phyloP scores from a whole-genome alignment of 2,113 vertebrate species.

The Puntigrus tetrazona region DNA sequence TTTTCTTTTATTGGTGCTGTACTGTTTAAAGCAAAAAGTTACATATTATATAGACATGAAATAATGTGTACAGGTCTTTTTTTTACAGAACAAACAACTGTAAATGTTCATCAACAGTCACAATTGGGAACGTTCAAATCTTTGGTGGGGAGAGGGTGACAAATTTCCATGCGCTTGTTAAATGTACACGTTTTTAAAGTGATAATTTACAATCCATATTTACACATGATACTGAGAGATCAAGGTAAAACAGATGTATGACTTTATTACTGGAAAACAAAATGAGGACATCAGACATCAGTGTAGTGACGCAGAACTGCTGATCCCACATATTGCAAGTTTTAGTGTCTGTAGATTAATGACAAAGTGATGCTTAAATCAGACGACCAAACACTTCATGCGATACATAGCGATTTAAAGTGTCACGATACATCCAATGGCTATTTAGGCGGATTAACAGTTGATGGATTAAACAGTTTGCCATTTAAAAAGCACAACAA shows the following conservation, averaged over 20 bases:
- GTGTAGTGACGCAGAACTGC: constrained; percentile 8
- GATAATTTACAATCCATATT: constrained; percentile 73
- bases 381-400: background rate
- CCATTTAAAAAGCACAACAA: background rate
- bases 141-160: constrained; percentile 68
- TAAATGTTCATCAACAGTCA: constrained; percentile 58
- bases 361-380: background rate
- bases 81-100: constrained; percentile 61
- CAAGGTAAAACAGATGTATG: constrained; percentile 54
- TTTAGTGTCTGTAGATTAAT: constrained; percentile 16
- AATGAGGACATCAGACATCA: constrained; percentile 16
- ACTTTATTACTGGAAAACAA: constrained; percentile 28
- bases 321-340: constrained; percentile 20
- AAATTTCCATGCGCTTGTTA: constrained; percentile 58
- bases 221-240: constrained; percentile 63
- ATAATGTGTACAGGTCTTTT: constrained; percentile 52
- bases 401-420: background rate
- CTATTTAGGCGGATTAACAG: background rate
- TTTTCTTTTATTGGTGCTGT: constrained; percentile 69
- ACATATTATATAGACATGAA: constrained; percentile 65
- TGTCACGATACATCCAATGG: background rate
- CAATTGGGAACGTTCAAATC: constrained; percentile 60
- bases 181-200: constrained; percentile 58
- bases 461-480: background rate
- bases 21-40: constrained; percentile 66